Evolutionary conservation across 2,797 vertebrate genomes (phyloP).

Genomic region (Epinephelus coioides): DNA sequence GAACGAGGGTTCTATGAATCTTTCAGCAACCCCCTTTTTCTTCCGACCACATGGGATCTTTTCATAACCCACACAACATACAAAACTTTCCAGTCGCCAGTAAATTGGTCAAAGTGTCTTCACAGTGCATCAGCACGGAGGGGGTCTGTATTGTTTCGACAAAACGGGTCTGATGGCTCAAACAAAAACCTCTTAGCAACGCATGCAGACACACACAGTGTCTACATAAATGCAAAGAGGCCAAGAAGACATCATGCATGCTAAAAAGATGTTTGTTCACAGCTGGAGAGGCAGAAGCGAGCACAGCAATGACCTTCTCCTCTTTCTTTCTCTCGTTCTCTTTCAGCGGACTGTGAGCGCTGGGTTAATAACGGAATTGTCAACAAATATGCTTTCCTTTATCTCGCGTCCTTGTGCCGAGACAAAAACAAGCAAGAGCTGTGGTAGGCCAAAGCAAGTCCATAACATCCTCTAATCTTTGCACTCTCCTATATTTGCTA

Average conservation of each 20-base stretch:
- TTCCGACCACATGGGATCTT: conserved; percentile 78
- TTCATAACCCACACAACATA: conserved; percentile 73
- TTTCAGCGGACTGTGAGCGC: conserved; percentile 25
- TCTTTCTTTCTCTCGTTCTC: conserved; percentile 18
- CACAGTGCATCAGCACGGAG: background rate
- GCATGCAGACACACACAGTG: background rate
- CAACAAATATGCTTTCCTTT: conserved; percentile 41
- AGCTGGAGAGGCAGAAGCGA: conserved; percentile 31
- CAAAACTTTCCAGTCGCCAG: conserved; percentile 53
- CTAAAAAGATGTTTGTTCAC: conserved; percentile 53
- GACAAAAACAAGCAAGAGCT: background rate
- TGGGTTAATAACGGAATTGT: conserved; percentile 35
- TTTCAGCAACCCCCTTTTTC: conserved; percentile 80
- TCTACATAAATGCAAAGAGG: conserved; percentile 31
- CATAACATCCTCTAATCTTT: background rate
- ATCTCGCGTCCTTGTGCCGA: conserved; percentile 49
- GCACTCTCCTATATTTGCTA: background rate
- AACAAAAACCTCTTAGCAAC: background rate
- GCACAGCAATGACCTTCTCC: conserved; percentile 24
- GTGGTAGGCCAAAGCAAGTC: background rate
- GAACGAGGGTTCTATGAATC: conserved; percentile 86
- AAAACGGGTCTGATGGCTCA: background rate
- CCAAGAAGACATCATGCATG: conserved; percentile 49
- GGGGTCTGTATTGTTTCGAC: background rate
- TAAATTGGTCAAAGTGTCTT: conserved; percentile 37